These are phyloP conservation scores for Pachycephala philippinensis DNA, from an alignment of 2,113 vertebrate species.

Conservation along the genomic window DNA sequence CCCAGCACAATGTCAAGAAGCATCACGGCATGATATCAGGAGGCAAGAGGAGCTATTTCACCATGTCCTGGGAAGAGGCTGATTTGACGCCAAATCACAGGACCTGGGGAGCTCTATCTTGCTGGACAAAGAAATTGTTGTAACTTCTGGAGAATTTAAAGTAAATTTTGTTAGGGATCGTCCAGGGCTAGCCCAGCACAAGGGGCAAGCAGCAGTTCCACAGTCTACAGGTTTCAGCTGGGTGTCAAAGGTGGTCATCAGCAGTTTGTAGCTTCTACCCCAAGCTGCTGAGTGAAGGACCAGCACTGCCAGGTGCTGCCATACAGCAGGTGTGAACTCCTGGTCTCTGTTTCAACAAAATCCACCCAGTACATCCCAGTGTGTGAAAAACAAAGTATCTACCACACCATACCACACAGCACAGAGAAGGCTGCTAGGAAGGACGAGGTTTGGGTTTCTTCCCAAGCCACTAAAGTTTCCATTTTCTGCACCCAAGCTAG, in stretches of 20 bases:
- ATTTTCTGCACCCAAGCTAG: background rate
- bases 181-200: background rate
- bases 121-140: background rate
- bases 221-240: background rate
- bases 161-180: background rate
- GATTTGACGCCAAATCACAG: background rate
- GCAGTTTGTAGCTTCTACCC: background rate
- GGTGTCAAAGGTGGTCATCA: background rate
- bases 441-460: background rate
- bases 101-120: background rate
- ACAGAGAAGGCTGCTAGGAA: background rate
- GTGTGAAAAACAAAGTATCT: background rate
- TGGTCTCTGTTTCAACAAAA: background rate
- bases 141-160: background rate
- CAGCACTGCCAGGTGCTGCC: background rate
- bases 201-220: background rate
- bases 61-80: accelerated
- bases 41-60: background rate
- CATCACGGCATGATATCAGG: accelerated
- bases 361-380: background rate
- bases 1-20: accelerated
- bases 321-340: background rate
- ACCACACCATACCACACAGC: accelerated
- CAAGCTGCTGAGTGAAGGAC: background rate
- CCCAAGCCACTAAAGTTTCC: background rate